A percentile compares a stretch with the other conserved stretches of the same genome.
These are phyloP conservation scores for Galaxias olidus DNA, from an alignment of 2,797 vertebrate species.

Conservation along the genomic window DNA sequence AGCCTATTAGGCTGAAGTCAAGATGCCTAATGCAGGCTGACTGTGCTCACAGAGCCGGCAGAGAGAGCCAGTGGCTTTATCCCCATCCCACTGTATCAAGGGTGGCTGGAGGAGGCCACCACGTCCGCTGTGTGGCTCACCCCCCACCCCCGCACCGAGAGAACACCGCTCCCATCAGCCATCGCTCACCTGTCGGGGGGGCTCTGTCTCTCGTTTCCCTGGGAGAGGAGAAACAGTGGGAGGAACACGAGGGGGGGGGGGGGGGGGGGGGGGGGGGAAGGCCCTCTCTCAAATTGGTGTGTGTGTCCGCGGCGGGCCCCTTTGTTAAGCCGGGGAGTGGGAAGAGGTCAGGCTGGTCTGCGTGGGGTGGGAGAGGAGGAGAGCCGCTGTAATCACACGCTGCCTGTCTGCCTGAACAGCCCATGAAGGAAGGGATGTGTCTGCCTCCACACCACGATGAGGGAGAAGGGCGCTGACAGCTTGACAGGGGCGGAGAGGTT, in stretches of 20 bases:
- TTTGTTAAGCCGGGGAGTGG: constrained; percentile 52
- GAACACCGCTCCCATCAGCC: constrained; percentile 55
- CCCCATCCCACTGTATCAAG: constrained; percentile 1
- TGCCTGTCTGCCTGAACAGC: constrained; percentile 59
- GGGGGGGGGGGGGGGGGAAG: not conserved
- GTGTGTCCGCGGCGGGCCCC: constrained; percentile 44
- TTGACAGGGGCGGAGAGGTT: constrained; percentile 54
- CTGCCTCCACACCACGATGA: constrained; percentile 55
- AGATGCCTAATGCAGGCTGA: constrained; percentile 48
- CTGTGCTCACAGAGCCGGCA: constrained; percentile 47
- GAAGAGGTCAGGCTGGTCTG: constrained; percentile 43
- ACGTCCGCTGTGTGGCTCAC: not conserved
- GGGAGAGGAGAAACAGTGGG: not conserved
- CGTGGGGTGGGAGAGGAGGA: constrained; percentile 41
- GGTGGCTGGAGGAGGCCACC: not conserved
- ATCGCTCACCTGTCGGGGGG: constrained; percentile 63
- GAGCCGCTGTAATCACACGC: constrained; percentile 58
- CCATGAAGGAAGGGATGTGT: constrained; percentile 58
- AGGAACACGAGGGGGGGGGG: not conserved
- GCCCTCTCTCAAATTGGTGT: constrained; percentile 59
- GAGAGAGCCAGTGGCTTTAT: constrained; percentile 14
- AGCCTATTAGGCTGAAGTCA: constrained; percentile 70
- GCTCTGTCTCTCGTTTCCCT: constrained; percentile 49
- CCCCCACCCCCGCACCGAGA: constrained; percentile 35
- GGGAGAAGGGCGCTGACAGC: constrained; percentile 67